Conservation (phyloP, 2,797 vertebrate species). For the Gymnopithys bicolor region DNA sequence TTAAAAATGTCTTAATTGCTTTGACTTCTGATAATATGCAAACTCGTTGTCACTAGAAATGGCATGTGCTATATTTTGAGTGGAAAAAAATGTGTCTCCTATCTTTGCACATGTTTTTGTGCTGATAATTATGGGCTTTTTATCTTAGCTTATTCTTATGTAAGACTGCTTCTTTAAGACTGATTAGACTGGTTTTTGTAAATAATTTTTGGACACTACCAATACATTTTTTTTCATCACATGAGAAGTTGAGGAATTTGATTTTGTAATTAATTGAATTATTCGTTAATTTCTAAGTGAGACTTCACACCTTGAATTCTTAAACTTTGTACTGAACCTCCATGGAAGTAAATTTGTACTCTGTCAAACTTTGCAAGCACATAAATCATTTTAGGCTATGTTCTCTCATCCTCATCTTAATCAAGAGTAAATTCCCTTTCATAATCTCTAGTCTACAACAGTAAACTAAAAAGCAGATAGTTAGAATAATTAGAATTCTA, state of each 20-base stretch:
- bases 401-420: slow-evolving; percentile 29
- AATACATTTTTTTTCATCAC: slow-evolving; percentile 20
- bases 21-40: background rate
- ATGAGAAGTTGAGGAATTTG: background rate
- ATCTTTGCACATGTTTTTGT: background rate
- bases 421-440: slow-evolving; percentile 23
- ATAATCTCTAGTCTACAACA: background rate
- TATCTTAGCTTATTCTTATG: background rate
- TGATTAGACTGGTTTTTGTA: background rate
- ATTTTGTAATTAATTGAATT: background rate
- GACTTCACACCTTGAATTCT: background rate
- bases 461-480: slow-evolving; percentile 15
- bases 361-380: background rate
- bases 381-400: background rate
- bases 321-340: background rate
- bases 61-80: slow-evolving; percentile 8
- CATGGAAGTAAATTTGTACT: background rate
- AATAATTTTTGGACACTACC: slow-evolving; percentile 44
- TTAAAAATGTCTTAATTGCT: slow-evolving; percentile 4
- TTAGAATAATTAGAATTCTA: slow-evolving; percentile 26
- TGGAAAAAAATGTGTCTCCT: background rate
- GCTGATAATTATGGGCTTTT: background rate
- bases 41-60: slow-evolving; percentile 1
- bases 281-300: background rate
- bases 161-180: slow-evolving; percentile 13